Conservation (phyloP, 2,888 invertebrate genomes). For the Thysanoteuthis rhombus region DNA sequence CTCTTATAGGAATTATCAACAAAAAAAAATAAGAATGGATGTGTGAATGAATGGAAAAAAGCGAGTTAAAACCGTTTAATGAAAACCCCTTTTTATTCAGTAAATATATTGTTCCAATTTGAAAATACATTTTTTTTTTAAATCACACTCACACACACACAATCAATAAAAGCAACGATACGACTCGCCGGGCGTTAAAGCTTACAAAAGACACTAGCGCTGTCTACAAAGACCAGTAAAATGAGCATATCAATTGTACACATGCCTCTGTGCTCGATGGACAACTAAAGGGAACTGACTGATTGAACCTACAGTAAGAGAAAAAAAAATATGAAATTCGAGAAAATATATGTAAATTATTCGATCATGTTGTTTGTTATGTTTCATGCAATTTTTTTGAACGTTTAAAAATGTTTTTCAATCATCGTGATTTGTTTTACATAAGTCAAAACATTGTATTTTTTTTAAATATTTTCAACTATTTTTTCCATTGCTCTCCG, state of each 20-base stretch:
- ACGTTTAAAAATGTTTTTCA: neutral
- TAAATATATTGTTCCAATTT: neutral
- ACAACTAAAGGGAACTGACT: neutral
- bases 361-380: neutral
- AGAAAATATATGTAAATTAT: slow-evolving; percentile 23
- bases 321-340: slow-evolving; percentile 15
- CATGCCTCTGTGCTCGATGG: neutral
- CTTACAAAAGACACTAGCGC: neutral
- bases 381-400: neutral
- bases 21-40: neutral
- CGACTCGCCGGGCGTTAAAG: neutral
- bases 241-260: neutral
- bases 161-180: neutral
- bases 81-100: neutral
- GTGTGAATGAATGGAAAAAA: neutral
- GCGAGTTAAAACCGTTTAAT: neutral
- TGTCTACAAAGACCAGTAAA: neutral
- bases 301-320: neutral
- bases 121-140: neutral
- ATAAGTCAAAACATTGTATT: neutral
- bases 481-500: neutral
- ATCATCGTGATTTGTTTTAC: neutral
- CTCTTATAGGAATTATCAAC: neutral
- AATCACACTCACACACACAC: neutral
- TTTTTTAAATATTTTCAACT: neutral